Evolutionary conservation across 2,797 vertebrate genomes (phyloP), one percentile per base, ranked within the genome.

Genomic region (Darevskia nairensis): DNA sequence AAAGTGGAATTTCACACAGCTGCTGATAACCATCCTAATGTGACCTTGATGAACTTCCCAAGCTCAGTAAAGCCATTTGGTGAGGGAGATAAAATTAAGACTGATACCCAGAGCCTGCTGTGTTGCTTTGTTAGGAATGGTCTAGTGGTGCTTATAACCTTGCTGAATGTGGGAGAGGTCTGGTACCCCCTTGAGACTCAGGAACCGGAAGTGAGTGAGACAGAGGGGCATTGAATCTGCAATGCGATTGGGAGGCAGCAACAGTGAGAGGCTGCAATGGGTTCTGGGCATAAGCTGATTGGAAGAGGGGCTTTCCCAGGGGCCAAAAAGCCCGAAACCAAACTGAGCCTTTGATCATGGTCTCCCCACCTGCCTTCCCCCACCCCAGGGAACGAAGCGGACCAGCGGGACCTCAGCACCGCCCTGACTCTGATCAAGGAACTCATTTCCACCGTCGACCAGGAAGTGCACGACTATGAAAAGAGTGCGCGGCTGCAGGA

Each of bases 391-490:
- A 97, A 97, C 17, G 97, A 98, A 44, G 98, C 97, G 1, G 98
- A 99, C 72, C 96, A 95, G 0, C 93, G 92, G 0, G 97, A 96
- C 81, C 88, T 99, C 87, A 93, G 95, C 0, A 91, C 95, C 1
- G 97, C 97, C 1, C 94, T 98, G 89, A 91, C 84, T 0, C 91
- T 97, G 89, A 94, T 98, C 92, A 97, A 98, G 95, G 98, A 98
- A 87, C 91, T 99, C 82, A 97, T 99, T 1, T 96, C 95, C 61
- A 95, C 97, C 3, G 96, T 99, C 87, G 98, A 98, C 72, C 98
- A 98, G 93, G 98, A 99, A 46, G 98, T 99, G 13, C 97, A 98
- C 8, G 97, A 98, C 8, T 95, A 98, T 21, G 98, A 98, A 94
- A 96, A 98, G 3, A 97, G 96, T 0, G 94, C 98, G 2, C 96